Base-by-base conservation (phyloP, 1,140 invertebrate species). In the Laodelphax striatellus region DNA sequence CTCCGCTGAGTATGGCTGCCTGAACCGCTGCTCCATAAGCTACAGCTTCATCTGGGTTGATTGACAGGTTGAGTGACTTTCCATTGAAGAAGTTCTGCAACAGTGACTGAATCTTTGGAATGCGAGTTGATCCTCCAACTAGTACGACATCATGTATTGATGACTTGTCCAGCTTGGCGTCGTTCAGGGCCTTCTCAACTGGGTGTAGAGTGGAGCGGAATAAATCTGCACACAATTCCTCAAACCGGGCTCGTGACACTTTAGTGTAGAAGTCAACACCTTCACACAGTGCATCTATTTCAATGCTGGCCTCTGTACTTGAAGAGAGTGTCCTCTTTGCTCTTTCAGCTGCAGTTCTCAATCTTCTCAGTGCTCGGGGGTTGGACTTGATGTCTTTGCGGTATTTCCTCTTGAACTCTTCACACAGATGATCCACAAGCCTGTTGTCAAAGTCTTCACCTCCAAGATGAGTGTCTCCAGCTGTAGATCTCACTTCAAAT, bases 391-490 rank as follows among this genome's bases (percentile, higher is more conserved):
- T 62, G 60, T 80, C 77, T 63, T 77, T 79, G 34, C 69, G 71
- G 67, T 73, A 77, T 63, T 80, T 80, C 6, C 78, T 67, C 62
- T 79, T 76, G 61, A 81, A 80, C 64, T 81, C 78, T 10, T 78
- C 79, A 4, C 76, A 75, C 8, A 83, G 73, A 69, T 90, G 84
- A 63, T 83, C 85, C 0, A 94, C 89, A 65, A 94, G 74, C 28
- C 88, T 74, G 68, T 83, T 79, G 69, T 92, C 89, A 66, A 94
- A 94, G 70, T 94, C 89, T 72, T 94, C 67, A 2, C 86, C 86
- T 9, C 86, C 86, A 50, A 88, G 74, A 69, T 85, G 84, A 0
- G 85, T 87, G 65, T 87, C 85, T 0, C 86, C 85, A 0, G 87
- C 84, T 8, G 89, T 92, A 0, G 89, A 79, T 71, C 82, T 84